Conservation (phyloP, 2,888 invertebrate genomes). For the Chrysotoxum bicinctum region DNA sequence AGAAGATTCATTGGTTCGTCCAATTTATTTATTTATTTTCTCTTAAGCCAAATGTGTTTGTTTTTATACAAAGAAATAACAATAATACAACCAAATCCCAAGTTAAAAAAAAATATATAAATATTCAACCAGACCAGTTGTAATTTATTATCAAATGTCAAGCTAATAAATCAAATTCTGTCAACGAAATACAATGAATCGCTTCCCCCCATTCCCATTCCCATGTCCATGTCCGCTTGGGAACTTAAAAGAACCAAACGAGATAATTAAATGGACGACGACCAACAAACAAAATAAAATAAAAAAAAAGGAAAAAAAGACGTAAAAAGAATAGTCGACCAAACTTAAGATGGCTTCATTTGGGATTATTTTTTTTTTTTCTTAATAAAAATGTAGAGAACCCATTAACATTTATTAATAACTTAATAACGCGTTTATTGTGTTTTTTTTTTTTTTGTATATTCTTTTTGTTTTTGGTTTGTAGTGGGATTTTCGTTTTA, state of each 20-base stretch:
- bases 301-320: neutral
- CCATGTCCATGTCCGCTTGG: constrained; percentile 27
- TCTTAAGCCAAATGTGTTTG: neutral
- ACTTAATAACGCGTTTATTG: constrained; percentile 55
- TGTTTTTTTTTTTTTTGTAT: constrained; percentile 6
- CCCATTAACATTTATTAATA: constrained; percentile 68
- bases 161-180: constrained; percentile 67
- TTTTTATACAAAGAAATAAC: constrained; percentile 14
- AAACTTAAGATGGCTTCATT: constrained; percentile 69
- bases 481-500: constrained; percentile 13
- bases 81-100: neutral
- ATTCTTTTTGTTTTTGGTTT: neutral
- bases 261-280: constrained; percentile 63
- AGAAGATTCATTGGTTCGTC: neutral
- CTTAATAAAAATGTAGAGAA: constrained; percentile 44
- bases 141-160: constrained; percentile 64
- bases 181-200: constrained; percentile 54
- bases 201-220: constrained; percentile 1
- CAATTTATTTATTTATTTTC: neutral
- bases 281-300: constrained; percentile 13
- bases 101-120: constrained; percentile 1
- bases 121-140: constrained; percentile 46
- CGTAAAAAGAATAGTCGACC: constrained; percentile 37
- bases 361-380: constrained; percentile 45
- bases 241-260: constrained; percentile 40